Base-by-base conservation (phyloP, 2,888 invertebrate species). In the Dexiosoma caninum region DNA sequence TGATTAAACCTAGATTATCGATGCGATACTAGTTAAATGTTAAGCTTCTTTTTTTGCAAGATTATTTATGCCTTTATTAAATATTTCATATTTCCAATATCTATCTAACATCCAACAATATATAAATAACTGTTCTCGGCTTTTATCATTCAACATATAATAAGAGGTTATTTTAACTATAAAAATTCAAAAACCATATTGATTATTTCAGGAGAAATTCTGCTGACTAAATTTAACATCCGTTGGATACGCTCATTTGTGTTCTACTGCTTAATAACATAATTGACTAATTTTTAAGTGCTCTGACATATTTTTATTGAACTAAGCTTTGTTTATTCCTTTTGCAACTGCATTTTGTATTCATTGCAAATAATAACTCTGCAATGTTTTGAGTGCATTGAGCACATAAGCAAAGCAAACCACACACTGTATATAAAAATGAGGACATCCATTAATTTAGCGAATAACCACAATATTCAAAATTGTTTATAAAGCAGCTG, bases 391-490 rank as follows among this genome's bases (percentile, higher is more conserved):
- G 53, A 51, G 53, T 42, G 53, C 44, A 57, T 37, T 55, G 23
- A 27, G 40, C 16, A 30, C 23, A 35, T 14, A 69, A 44, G 30
- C 57, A 32, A 37, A 57, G 49, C 8, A 79, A 77, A 78, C 80
- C 82, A 44, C 80, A 83, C 49, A 6, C 23, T 71, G 23, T 37
- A 59, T 66, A 42, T 32, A 72, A 72, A 82, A 69, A 81, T 86
- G 86, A 85, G 81, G 85, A 84, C 86, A 85, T 86, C 86, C 88
- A 74, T 88, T 87, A 88, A 88, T 87, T 88, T 88, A 86, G 83
- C 85, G 83, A 84, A 84, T 83, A 87, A 87, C 88, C 87, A 84
- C 88, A 87, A 87, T 86, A 88, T 87, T 87, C 86, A 85, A 86
- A 87, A 87, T 86, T 87, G 86, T 87, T 87, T 86, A 86, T 88